Conservation (phyloP, 1,140 invertebrate species). For the Drosophila parvula region DNA sequence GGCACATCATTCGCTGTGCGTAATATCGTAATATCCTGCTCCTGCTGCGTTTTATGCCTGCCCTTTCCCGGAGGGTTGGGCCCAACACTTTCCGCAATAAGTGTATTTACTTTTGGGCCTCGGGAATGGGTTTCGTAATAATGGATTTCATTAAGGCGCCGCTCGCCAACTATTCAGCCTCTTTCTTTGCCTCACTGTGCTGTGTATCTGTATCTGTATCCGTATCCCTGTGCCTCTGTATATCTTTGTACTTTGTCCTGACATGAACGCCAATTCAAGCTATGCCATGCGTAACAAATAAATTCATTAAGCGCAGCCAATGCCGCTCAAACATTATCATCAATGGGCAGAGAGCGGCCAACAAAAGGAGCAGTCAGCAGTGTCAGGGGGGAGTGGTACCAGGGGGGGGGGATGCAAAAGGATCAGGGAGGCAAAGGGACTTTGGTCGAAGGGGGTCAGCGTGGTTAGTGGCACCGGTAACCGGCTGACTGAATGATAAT, state of each 20-base stretch:
- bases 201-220: constrained; percentile 3
- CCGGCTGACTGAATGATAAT: constrained; percentile 76
- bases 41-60: constrained; percentile 78
- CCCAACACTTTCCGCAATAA: constrained; percentile 80
- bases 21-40: constrained; percentile 74
- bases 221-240: not conserved
- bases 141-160: constrained; percentile 79
- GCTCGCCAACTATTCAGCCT: constrained; percentile 58
- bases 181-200: constrained; percentile 10
- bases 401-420: not conserved
- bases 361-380: constrained; percentile 45
- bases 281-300: constrained; percentile 83
- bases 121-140: constrained; percentile 78
- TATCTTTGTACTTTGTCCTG: constrained; percentile 23
- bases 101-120: constrained; percentile 74
- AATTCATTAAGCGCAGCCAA: constrained; percentile 88
- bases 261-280: constrained; percentile 75
- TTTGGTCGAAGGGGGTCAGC: constrained; percentile 11
- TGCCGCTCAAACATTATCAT: constrained; percentile 77
- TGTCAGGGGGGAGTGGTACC: not conserved
- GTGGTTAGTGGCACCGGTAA: constrained; percentile 42
- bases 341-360: constrained; percentile 45
- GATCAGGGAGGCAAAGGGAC: not conserved
- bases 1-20: constrained; percentile 46
- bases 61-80: constrained; percentile 36